Evolutionary conservation across 2,797 vertebrate genomes (phyloP).

Genomic region (Petrocephalus sullivani): DNA sequence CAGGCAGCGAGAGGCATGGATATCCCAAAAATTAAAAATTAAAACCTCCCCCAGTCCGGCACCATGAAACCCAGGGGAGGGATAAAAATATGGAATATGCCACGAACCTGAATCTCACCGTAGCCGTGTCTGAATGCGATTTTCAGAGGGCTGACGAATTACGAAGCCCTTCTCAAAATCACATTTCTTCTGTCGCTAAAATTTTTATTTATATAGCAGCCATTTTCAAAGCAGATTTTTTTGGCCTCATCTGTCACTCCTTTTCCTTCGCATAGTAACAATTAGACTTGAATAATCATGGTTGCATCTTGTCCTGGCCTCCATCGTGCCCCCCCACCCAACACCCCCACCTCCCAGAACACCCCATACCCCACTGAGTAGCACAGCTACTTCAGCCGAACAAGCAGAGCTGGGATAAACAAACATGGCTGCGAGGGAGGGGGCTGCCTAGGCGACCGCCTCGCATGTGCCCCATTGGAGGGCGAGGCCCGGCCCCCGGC

Average conservation of each 20-base stretch:
- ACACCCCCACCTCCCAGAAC: neutral
- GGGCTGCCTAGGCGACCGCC: neutral
- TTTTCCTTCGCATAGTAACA: neutral
- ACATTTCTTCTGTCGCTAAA: neutral
- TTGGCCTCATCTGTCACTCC: neutral
- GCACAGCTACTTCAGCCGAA: neutral
- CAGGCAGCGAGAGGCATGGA: neutral
- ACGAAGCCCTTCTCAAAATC: neutral
- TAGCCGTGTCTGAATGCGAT: neutral
- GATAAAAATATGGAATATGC: neutral
- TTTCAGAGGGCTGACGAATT: neutral
- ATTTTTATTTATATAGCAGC: neutral
- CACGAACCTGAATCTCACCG: neutral
- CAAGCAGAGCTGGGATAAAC: neutral
- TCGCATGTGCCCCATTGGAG: neutral
- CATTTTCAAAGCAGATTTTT: neutral
- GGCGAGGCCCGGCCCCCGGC: neutral
- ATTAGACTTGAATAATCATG: constrained; percentile 26
- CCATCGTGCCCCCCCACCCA: constrained; percentile 3
- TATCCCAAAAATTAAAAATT: neutral
- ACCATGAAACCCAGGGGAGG: neutral
- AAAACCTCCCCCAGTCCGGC: neutral
- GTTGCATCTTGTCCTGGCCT: constrained; percentile 33
- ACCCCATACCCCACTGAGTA: neutral
- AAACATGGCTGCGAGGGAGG: neutral